Base-by-base conservation (phyloP, 2,888 invertebrate species). In the Tiphia femorata region DNA sequence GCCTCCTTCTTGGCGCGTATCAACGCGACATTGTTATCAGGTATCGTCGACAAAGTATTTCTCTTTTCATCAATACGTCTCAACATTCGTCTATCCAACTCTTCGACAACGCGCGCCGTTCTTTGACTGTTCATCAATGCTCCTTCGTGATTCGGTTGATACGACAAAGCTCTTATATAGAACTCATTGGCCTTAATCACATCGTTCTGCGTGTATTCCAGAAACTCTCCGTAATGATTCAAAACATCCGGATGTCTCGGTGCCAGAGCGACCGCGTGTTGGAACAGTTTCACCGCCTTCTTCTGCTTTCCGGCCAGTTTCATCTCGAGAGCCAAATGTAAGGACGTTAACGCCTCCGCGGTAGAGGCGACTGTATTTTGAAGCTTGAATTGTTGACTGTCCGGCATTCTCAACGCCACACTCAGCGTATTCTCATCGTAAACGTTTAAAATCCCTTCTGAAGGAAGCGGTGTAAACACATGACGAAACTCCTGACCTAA, bases 221-320 rank as follows among this genome's bases (percentile, higher is more conserved):
- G 83, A 80, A 96, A 96, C 83, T 97, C 96, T 8, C 98, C 98
- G 80, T 94, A 98, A 75, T 93, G 92, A 64, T 94, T 93, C 6
- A 98, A 86, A 42, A 98, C 91, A 76, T 98, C 97, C 0, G 97
- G 94, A 85, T 98, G 94, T 72, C 91, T 90, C 0, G 98, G 98
- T 10, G 96, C 94, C 33, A 98, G 85, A 0, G 95, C 94, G 53
- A 94, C 88, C 0, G 97, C 97, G 84, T 98, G 97, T 84, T 96
- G 91, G 77, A 95, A 93, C 23, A 96, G 83, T 80, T 93, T 93
- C 29, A 91, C 85, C 0, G 97, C 96, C 84, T 96, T 96, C 49
- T 93, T 92, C 48, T 89, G 85, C 80, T 96, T 97, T 3, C 95
- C 95, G 30, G 89, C 85, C 47, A 88, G 86, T 77, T 92, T 91